Conservation (phyloP, 2,113 vertebrate species). For the Isichthys henryi region DNA sequence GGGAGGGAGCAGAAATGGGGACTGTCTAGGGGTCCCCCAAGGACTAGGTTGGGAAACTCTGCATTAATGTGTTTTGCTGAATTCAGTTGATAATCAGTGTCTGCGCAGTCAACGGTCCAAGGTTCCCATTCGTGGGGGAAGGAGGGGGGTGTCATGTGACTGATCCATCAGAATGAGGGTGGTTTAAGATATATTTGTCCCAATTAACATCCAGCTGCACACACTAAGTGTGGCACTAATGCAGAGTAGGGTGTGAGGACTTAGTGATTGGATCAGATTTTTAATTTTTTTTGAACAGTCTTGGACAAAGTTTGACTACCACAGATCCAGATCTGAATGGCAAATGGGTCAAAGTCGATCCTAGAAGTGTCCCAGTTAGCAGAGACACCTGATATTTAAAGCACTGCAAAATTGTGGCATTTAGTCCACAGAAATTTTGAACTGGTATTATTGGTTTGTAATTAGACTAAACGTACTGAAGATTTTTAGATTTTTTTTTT, state of each 20-base stretch:
- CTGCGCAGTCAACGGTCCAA: neutral
- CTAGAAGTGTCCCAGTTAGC: neutral
- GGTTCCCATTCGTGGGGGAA: neutral
- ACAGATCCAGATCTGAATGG: neutral
- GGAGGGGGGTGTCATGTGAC: neutral
- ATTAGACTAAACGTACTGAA: slow-evolving; percentile 16
- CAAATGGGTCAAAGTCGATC: neutral
- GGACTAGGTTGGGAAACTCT: neutral
- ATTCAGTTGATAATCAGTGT: neutral
- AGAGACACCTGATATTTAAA: neutral
- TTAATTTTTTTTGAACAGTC: neutral
- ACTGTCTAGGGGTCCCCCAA: neutral
- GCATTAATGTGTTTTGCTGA: neutral
- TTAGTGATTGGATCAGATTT: neutral
- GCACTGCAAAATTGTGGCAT: slow-evolving; percentile 16
- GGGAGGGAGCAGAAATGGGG: neutral
- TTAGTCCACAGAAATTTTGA: slow-evolving; percentile 5
- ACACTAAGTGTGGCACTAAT: neutral
- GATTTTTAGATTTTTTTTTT: slow-evolving; percentile 15
- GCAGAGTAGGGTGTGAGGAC: neutral
- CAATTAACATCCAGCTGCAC: neutral
- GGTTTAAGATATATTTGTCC: neutral
- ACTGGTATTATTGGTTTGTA: slow-evolving; percentile 10
- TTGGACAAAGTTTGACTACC: neutral
- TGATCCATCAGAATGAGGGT: neutral